Conservation (phyloP, 2,113 vertebrate species). For the Dryoscopus gambensis region DNA sequence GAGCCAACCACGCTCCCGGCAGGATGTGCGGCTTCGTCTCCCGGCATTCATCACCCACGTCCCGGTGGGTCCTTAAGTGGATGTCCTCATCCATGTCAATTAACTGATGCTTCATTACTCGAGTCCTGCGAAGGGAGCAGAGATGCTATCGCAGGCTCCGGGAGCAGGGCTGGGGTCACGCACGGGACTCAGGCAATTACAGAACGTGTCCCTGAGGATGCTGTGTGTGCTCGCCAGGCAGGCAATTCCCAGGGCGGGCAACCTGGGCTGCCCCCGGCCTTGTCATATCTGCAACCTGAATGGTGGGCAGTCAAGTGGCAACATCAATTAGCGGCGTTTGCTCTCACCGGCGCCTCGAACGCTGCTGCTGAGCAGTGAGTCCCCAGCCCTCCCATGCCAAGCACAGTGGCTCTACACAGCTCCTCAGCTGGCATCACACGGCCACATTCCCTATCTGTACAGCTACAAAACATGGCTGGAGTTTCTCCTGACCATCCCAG, state of each 20-base stretch:
- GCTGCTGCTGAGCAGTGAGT: not conserved
- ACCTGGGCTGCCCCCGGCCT: not conserved
- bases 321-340: not conserved
- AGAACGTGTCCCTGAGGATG: not conserved
- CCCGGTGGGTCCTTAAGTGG: conserved; percentile 9
- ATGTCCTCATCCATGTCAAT: conserved; percentile 45
- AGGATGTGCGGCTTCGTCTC: not conserved
- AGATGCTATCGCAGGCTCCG: not conserved
- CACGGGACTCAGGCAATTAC: not conserved
- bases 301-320: not conserved
- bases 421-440: not conserved
- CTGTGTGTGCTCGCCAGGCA: fast-evolving
- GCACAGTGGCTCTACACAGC: not conserved
- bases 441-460: not conserved
- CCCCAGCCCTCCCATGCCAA: not conserved
- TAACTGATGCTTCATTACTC: conserved; percentile 31
- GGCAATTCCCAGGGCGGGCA: not conserved
- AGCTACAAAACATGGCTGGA: not conserved
- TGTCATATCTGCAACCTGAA: not conserved
- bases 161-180: not conserved
- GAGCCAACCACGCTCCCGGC: fast-evolving
- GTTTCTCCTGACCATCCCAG: not conserved
- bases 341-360: not conserved
- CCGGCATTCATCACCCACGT: conserved; percentile 23
- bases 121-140: not conserved